A percentile compares a stretch with the other conserved stretches of the same genome.
Conservation (phyloP, 1,140 invertebrate species). For the Danaus melanippus region DNA sequence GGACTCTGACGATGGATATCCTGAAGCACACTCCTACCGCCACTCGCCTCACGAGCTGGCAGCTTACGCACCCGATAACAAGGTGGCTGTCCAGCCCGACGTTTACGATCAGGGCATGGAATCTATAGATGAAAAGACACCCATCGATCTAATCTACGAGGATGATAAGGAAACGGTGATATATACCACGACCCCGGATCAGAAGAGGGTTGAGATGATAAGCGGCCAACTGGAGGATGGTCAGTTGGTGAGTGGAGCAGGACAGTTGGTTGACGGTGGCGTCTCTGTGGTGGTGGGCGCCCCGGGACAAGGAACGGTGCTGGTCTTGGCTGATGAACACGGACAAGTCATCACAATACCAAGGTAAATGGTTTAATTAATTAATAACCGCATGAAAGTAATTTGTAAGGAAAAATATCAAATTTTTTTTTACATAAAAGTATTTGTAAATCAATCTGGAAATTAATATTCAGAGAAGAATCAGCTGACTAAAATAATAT, state of each 20-base stretch:
- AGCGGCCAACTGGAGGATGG: conserved; percentile 65
- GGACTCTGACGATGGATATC: conserved; percentile 69
- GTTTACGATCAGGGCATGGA: conserved; percentile 74
- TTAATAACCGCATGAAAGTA: neutral
- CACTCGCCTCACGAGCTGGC: conserved; percentile 70
- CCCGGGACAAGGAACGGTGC: conserved; percentile 61
- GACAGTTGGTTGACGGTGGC: conserved; percentile 59
- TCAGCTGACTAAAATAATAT: too few relatives aligned
- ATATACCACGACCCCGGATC: conserved; percentile 79
- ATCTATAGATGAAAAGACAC: conserved; percentile 79
- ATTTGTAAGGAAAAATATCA: too few relatives aligned
- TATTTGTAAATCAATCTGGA: too few relatives aligned
- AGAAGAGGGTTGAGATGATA: conserved; percentile 71
- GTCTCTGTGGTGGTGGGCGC: conserved; percentile 67
- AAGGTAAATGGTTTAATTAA: conserved; percentile 48
- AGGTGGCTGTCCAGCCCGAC: conserved; percentile 66
- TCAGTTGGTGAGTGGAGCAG: conserved; percentile 51
- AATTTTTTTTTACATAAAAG: too few relatives aligned
- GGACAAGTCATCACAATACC: conserved; percentile 70
- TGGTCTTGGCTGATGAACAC: conserved; percentile 68
- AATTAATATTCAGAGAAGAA: too few relatives aligned
- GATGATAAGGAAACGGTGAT: conserved; percentile 86
- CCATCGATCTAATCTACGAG: conserved; percentile 85
- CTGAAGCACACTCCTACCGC: conserved; percentile 70
- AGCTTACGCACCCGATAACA: conserved; percentile 72